These are phyloP conservation scores for Schizaphis graminum DNA, from an alignment of 2,888 invertebrate genomes.

Conservation along the genomic window DNA sequence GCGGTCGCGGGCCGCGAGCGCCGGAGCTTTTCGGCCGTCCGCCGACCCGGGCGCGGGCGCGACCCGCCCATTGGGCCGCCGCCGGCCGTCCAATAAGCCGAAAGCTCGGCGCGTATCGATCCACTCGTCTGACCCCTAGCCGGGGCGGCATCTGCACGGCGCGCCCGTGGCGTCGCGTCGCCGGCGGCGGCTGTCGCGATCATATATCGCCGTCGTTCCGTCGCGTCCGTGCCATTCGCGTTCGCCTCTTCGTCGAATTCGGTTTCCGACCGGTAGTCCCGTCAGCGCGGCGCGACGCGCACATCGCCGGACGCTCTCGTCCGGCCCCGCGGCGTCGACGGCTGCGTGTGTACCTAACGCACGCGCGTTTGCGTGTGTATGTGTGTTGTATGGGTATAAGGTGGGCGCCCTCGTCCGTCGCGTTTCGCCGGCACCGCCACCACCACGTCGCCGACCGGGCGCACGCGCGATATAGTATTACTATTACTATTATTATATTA, in stretches of 20 bases:
- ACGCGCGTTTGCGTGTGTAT: too few species aligned
- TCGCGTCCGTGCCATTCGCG: slow-evolving; percentile 12
- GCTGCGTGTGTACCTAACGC: neutral
- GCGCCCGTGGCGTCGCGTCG: neutral
- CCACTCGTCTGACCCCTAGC: neutral
- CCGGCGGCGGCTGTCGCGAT: neutral
- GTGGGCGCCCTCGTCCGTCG: neutral
- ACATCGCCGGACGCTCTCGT: neutral
- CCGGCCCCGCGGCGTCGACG: neutral
- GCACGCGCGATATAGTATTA: neutral
- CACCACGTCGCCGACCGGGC: neutral
- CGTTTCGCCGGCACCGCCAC: neutral
- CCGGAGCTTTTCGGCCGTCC: neutral
- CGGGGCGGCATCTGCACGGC: neutral
- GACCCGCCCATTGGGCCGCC: slow-evolving; percentile 2
- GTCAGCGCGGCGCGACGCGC: neutral
- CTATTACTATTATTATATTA: neutral
- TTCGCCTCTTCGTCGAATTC: slow-evolving; percentile 1
- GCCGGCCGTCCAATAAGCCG: neutral
- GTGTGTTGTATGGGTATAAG: neutral
- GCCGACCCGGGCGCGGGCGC: neutral
- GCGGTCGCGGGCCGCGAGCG: neutral
- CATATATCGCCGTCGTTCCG: neutral
- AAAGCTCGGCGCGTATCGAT: slow-evolving; percentile 5
- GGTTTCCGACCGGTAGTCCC: slow-evolving; percentile 10